Percentiles rank a stretch among this genome's conserved stretches.
These are phyloP conservation scores for Candoia aspera DNA, from an alignment of 2,113 vertebrate genomes.

Conservation along the genomic window DNA sequence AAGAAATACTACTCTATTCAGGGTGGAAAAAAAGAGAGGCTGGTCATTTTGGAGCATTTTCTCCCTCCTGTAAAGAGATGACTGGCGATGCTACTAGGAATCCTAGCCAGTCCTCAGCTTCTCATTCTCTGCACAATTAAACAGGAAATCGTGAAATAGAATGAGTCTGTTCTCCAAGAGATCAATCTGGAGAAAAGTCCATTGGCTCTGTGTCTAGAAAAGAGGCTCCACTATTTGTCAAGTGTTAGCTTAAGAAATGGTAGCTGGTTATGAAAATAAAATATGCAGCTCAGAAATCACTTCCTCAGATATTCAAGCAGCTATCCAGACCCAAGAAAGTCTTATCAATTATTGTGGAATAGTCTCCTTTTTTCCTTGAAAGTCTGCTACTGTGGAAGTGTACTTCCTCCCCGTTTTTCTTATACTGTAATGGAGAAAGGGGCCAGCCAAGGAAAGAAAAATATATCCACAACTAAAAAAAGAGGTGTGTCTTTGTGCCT, in stretches of 20 bases:
- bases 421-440: not conserved
- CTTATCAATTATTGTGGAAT: not conserved
- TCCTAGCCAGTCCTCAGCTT: conserved; percentile 55
- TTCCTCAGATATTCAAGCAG: not conserved
- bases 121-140: conserved; percentile 54
- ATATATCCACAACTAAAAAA: not conserved
- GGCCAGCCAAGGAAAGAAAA: not conserved
- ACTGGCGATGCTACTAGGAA: conserved; percentile 49
- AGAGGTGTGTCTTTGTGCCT: not conserved
- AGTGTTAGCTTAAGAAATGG: not conserved
- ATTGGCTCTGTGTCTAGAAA: conserved; percentile 45
- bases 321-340: not conserved
- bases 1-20: conserved; percentile 51
- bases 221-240: conserved; percentile 13
- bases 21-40: not conserved
- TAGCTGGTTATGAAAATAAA: not conserved
- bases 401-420: not conserved
- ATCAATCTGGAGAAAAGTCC: conserved; percentile 30
- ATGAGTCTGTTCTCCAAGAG: conserved; percentile 49
- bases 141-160: conserved; percentile 57
- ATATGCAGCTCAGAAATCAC: not conserved
- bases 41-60: conserved; percentile 56
- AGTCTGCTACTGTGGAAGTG: not conserved
- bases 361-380: not conserved
- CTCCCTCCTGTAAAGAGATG: conserved; percentile 52